These are phyloP conservation scores for Parnassius smintheus DNA, from an alignment of 2,888 invertebrate genomes.

Conservation along the genomic window DNA sequence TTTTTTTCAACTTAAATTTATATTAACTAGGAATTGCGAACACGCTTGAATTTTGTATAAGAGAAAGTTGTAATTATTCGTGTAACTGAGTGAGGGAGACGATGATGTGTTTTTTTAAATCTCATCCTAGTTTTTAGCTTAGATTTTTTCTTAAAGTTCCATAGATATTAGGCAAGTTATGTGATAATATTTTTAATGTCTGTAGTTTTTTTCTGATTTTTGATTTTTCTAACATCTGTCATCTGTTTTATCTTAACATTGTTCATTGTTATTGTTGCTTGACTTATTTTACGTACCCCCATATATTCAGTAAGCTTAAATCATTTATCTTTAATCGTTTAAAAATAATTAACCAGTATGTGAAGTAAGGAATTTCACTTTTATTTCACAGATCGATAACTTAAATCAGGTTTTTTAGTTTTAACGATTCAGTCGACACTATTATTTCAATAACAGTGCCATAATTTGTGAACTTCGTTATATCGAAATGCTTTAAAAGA, in stretches of 20 bases:
- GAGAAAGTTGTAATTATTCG: slow-evolving; percentile 11
- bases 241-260: background rate
- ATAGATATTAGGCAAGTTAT: slow-evolving; percentile 17
- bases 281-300: background rate
- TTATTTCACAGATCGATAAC: too few relatives aligned
- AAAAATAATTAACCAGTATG: too few relatives aligned
- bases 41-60: slow-evolving; percentile 28
- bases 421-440: background rate
- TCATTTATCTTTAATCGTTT: too few relatives aligned
- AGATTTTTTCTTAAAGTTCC: background rate
- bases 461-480: slow-evolving; percentile 3
- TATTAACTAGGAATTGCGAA: slow-evolving; percentile 34
- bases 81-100: slow-evolving; percentile 1
- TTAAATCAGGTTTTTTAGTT: background rate
- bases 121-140: slow-evolving; percentile 13
- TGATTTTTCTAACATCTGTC: slow-evolving; percentile 1
- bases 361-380: too few relatives aligned
- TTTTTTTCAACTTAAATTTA: slow-evolving; percentile 30
- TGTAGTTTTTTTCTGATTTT: background rate
- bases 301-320: too few relatives aligned
- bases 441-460: slow-evolving; percentile 23
- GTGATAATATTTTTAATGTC: slow-evolving; percentile 27
- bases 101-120: slow-evolving; percentile 10
- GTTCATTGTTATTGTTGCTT: slow-evolving; percentile 5
- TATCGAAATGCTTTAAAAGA: background rate